Evolutionary conservation across 2,113 vertebrate species (phyloP).

Genomic region (Gavialis gangeticus): DNA sequence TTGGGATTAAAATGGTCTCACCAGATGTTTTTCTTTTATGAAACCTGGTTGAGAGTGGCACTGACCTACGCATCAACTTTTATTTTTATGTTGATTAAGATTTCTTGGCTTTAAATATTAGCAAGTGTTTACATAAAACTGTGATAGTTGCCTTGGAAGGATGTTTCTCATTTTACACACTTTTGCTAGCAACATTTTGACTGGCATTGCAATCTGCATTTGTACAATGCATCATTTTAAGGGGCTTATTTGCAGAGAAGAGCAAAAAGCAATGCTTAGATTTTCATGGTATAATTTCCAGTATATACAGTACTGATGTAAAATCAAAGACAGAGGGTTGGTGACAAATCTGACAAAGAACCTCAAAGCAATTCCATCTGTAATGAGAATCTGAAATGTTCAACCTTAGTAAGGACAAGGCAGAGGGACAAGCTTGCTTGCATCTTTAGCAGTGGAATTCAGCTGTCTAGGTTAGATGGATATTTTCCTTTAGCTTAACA

Average conservation of each 20-base stretch:
- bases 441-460: neutral
- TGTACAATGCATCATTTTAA: neutral
- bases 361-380: slow-evolving; percentile 45
- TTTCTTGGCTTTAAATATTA: neutral
- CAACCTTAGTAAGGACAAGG: slow-evolving; percentile 37
- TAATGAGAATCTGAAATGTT: slow-evolving; percentile 39
- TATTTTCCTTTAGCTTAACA: neutral
- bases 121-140: neutral
- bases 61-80: neutral
- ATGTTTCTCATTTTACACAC: neutral
- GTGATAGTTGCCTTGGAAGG: neutral
- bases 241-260: slow-evolving; percentile 5
- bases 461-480: neutral
- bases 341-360: slow-evolving; percentile 46
- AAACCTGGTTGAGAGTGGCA: slow-evolving; percentile 20
- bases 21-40: slow-evolving; percentile 27
- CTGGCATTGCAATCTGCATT: neutral
- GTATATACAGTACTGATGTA: neutral
- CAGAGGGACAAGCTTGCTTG: slow-evolving; percentile 37
- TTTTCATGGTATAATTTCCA: slow-evolving; percentile 10
- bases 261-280: neutral
- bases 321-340: slow-evolving; percentile 32
- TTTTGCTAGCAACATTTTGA: neutral
- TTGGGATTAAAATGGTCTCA: slow-evolving; percentile 6
- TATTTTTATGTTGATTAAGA: slow-evolving; percentile 24